Conservation (phyloP, 1,140 invertebrate genomes). For the Ephestia elutella region DNA sequence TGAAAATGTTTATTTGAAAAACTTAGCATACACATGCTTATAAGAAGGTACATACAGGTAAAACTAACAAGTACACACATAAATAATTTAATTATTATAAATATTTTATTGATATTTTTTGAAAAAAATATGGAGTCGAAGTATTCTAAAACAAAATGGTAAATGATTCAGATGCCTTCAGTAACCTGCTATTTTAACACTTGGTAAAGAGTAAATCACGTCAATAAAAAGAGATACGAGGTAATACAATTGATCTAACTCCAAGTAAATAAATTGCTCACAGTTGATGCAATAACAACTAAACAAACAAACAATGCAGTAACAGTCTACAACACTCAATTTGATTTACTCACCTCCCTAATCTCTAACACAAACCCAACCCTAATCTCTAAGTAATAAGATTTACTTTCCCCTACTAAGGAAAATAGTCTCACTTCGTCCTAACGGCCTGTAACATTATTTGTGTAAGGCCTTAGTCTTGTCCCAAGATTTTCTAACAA, state of each 20-base stretch:
- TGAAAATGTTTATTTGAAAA: no score
- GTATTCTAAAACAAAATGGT: no score
- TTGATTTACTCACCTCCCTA: constrained; percentile 22
- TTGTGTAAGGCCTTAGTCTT: constrained; percentile 28
- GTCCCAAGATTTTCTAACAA: constrained; percentile 43
- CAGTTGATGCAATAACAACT: background rate
- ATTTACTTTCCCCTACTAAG: constrained; percentile 4
- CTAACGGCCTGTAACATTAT: constrained; percentile 26
- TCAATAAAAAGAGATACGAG: no score
- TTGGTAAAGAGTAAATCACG: no score
- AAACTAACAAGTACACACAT: no score
- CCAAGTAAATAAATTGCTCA: constrained; percentile 31
- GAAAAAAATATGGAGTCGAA: no score
- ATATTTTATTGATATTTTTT: no score
- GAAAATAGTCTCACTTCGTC: constrained; percentile 19
- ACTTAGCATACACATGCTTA: no score
- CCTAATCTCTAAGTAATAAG: constrained; percentile 10
- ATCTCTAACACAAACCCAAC: constrained; percentile 12
- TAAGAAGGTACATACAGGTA: no score
- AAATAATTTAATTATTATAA: no score
- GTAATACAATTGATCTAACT: constrained; percentile 22
- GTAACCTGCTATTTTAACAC: no score
- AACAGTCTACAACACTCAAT: constrained; percentile 16
- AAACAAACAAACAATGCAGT: background rate
- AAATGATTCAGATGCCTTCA: no score